Evolutionary conservation across 2,113 vertebrate species (phyloP).

Genomic region (Plecturocebus donacophilus): DNA sequence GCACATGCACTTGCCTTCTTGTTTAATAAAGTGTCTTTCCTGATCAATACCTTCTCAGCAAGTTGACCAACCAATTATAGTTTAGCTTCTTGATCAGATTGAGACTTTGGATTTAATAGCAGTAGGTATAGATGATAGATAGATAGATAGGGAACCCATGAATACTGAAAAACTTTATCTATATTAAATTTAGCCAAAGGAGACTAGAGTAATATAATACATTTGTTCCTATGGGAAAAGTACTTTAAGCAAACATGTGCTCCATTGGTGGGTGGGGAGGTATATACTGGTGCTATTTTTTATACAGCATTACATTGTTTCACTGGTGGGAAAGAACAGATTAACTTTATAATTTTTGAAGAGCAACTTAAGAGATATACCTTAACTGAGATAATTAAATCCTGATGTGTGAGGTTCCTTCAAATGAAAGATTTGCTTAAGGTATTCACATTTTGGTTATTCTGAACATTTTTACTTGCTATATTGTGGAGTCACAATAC

Average conservation of each 20-base stretch:
- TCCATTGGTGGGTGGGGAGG: too few species aligned
- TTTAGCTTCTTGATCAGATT: background rate
- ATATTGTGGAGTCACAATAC: too few species aligned
- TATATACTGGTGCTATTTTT: fast-evolving
- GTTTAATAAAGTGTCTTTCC: background rate
- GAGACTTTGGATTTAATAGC: background rate
- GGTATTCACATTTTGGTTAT: background rate
- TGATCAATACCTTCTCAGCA: background rate
- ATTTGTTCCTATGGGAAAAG: too few species aligned
- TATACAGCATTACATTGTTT: background rate
- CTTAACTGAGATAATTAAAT: background rate
- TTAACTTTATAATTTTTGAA: background rate
- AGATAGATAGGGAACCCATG: background rate
- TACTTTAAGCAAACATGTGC: background rate
- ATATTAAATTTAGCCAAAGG: background rate
- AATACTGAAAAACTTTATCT: background rate
- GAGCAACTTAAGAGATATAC: background rate
- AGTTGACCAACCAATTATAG: background rate
- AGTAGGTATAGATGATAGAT: too few species aligned
- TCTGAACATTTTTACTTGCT: background rate
- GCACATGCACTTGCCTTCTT: background rate
- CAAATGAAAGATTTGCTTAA: background rate
- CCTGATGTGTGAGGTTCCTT: background rate
- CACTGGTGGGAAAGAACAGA: background rate
- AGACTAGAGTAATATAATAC: background rate